Conservation (phyloP, 2,888 invertebrate genomes). For the Blastobasis lacticolella region DNA sequence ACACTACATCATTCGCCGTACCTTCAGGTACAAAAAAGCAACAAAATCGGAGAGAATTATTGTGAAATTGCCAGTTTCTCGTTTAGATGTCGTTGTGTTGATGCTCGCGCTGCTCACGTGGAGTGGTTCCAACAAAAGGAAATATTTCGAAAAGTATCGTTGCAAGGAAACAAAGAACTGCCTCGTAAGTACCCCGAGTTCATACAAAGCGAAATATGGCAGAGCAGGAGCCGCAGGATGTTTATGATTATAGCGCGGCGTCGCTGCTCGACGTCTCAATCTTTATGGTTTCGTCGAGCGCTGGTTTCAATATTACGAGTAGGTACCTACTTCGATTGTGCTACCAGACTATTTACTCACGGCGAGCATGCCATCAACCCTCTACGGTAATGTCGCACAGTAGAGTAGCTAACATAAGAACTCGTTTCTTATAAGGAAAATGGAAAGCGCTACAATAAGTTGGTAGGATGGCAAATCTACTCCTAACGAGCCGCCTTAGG, state of each 20-base stretch:
- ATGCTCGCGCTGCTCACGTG: slow-evolving; percentile 42
- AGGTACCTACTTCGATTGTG: background rate
- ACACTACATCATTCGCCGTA: no score
- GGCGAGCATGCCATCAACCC: background rate
- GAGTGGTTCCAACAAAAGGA: slow-evolving; percentile 65
- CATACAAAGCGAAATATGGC: slow-evolving; percentile 67
- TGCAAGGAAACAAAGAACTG: slow-evolving; percentile 63
- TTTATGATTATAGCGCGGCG: slow-evolving; percentile 63
- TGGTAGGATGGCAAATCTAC: slow-evolving; percentile 24
- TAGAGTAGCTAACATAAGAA: no score
- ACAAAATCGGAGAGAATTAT: no score
- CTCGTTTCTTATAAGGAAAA: background rate
- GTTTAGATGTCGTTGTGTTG: background rate
- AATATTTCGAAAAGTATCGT: slow-evolving; percentile 66
- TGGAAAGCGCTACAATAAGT: slow-evolving; percentile 7
- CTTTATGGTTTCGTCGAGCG: slow-evolving; percentile 45
- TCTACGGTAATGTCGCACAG: no score
- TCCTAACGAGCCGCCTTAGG: slow-evolving; percentile 28
- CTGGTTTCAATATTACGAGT: slow-evolving; percentile 33
- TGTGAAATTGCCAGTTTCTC: no score
- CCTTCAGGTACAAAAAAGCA: no score
- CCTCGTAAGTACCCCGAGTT: slow-evolving; percentile 51
- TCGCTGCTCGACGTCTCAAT: slow-evolving; percentile 55
- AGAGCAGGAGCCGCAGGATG: slow-evolving; percentile 45
- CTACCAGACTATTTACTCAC: slow-evolving; percentile 5